Evolutionary conservation across 2,113 vertebrate genomes (phyloP).

Genomic region (Ailurus styani): DNA sequence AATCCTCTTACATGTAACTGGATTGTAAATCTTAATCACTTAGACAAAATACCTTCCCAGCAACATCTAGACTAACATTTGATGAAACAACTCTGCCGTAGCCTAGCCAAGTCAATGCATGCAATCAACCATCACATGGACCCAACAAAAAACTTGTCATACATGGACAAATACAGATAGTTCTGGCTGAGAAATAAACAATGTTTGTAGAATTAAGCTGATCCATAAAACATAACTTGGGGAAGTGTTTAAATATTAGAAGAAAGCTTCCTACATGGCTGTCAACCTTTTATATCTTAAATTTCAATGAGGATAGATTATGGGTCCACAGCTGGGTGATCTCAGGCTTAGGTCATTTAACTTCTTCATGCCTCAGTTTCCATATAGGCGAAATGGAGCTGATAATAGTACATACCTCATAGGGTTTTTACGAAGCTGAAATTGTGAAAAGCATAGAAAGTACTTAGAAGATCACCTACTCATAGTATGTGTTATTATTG

Average conservation of each 20-base stretch:
- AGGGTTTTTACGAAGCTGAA: background rate
- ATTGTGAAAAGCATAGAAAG: background rate
- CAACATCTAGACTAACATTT: background rate
- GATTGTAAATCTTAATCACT: background rate
- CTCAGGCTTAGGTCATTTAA: background rate
- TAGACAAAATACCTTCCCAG: background rate
- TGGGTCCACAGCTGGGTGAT: background rate
- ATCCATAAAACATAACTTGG: background rate
- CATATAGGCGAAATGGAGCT: background rate
- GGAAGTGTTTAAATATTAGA: background rate
- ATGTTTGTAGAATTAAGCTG: background rate
- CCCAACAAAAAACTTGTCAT: background rate
- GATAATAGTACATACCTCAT: background rate
- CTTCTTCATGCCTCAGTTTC: background rate
- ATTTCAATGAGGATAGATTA: background rate
- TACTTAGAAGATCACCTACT: background rate
- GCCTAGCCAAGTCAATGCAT: background rate
- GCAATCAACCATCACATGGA: background rate
- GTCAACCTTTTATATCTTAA: background rate
- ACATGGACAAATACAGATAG: background rate
- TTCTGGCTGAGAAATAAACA: background rate
- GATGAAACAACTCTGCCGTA: accelerated
- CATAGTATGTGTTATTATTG: background rate
- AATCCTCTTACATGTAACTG: background rate
- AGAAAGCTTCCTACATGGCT: background rate